These are phyloP conservation scores for Elephas maximus DNA, from an alignment of 2,113 vertebrate species.

Conservation along the genomic window DNA sequence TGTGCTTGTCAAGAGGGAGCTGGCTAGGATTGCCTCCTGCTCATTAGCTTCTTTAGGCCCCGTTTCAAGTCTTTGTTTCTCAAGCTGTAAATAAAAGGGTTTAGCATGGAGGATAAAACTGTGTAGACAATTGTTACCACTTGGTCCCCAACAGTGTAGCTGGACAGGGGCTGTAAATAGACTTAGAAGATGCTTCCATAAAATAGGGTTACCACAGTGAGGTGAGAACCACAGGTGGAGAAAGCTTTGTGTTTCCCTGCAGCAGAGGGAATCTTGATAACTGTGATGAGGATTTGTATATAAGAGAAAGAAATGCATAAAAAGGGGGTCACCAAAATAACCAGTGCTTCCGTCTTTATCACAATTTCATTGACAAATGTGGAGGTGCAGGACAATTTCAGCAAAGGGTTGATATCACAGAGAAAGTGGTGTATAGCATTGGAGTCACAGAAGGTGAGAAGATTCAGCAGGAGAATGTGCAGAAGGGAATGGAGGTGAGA, in stretches of 20 bases:
- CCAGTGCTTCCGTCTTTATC: conserved; percentile 55
- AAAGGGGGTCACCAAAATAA: conserved; percentile 74
- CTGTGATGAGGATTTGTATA: conserved; percentile 12
- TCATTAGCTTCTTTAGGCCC: conserved; percentile 54
- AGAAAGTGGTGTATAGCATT: conserved; percentile 76
- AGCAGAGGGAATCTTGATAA: conserved; percentile 79
- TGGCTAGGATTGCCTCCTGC: background rate
- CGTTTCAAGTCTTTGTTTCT: conserved; percentile 73
- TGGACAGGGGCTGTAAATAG: conserved; percentile 77
- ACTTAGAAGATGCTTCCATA: conserved; percentile 82
- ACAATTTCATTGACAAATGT: conserved; percentile 69
- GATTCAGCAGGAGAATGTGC: conserved; percentile 71
- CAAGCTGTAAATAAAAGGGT: conserved; percentile 75
- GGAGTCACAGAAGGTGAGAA: conserved; percentile 72
- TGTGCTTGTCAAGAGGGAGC: background rate
- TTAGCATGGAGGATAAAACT: conserved; percentile 68
- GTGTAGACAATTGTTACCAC: conserved; percentile 71
- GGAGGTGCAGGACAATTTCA: conserved; percentile 80
- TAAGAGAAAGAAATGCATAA: conserved; percentile 78
- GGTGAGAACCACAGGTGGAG: conserved; percentile 79
- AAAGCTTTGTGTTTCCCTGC: conserved; percentile 76
- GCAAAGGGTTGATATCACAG: conserved; percentile 72
- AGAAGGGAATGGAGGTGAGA: conserved; percentile 76
- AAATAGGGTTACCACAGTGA: conserved; percentile 68
- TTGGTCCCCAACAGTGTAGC: conserved; percentile 59